A percentile compares a stretch with the other conserved stretches of the same genome.
Conservation (phyloP, 2,888 invertebrate species). For the Tipula confusa region DNA sequence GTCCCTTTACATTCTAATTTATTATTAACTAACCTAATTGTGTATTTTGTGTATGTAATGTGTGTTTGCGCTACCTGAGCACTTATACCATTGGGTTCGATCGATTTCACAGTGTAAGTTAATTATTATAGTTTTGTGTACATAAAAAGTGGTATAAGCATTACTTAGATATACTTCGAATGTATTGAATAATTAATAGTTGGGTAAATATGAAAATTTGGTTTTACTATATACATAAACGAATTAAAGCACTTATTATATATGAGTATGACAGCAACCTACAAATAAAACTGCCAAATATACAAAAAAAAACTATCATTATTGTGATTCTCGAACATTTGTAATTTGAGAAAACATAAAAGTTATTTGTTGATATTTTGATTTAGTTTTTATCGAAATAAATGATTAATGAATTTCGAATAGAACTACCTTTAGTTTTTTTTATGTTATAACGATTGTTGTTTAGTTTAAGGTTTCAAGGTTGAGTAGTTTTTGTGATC, state of each 20-base stretch:
- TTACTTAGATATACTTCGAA: not conserved
- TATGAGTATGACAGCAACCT: not conserved
- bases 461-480: too few relatives aligned
- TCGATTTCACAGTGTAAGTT: not conserved
- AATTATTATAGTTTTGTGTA: not conserved
- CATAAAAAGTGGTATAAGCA: not conserved
- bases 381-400: not conserved
- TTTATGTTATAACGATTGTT: too few relatives aligned
- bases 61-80: not conserved
- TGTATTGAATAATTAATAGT: not conserved
- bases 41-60: not conserved
- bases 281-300: not conserved
- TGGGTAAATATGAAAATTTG: not conserved
- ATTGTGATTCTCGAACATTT: not conserved
- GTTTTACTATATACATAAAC: not conserved
- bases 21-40: not conserved
- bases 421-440: not conserved
- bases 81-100: not conserved
- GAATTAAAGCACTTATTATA: too few relatives aligned
- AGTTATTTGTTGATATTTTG: not conserved
- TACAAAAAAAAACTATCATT: not conserved
- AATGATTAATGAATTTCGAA: not conserved
- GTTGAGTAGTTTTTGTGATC: too few relatives aligned
- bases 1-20: not conserved
- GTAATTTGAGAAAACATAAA: not conserved